These are phyloP conservation scores for Lordiphosa stackelbergi DNA, from an alignment of 1,140 invertebrate genomes.

Conservation along the genomic window DNA sequence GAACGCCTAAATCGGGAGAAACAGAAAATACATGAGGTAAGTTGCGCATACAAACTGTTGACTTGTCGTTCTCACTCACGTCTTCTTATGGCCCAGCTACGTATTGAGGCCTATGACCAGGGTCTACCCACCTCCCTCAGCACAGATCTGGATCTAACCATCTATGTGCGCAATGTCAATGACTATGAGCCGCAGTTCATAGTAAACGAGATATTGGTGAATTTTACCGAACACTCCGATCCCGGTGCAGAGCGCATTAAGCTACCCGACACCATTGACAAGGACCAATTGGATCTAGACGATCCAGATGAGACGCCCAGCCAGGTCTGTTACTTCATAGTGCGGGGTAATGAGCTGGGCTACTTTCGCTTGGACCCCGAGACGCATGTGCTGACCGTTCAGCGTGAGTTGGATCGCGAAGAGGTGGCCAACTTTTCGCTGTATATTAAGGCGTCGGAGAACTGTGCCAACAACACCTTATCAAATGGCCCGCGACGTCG, in stretches of 20 bases:
- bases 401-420: slow-evolving; percentile 86
- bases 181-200: slow-evolving; percentile 93
- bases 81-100: slow-evolving; percentile 80
- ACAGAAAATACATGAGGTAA: slow-evolving; percentile 92
- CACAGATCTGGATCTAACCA: slow-evolving; percentile 91
- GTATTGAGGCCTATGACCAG: slow-evolving; percentile 93
- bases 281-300: slow-evolving; percentile 89
- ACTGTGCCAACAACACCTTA: slow-evolving; percentile 80
- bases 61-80: neutral
- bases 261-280: slow-evolving; percentile 90
- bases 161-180: slow-evolving; percentile 93
- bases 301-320: slow-evolving; percentile 85
- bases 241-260: slow-evolving; percentile 83
- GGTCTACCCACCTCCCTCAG: slow-evolving; percentile 90
- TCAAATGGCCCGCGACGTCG: neutral
- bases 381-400: slow-evolving; percentile 80
- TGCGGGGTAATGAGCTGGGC: slow-evolving; percentile 86
- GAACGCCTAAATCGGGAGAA: slow-evolving; percentile 86
- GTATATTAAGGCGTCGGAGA: slow-evolving; percentile 89
- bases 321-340: slow-evolving; percentile 92
- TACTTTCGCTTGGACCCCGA: slow-evolving; percentile 86
- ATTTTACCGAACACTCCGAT: slow-evolving; percentile 88
- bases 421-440: slow-evolving; percentile 83
- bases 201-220: slow-evolving; percentile 83
- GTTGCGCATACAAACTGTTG: slow-evolving; percentile 6